phyloP scores from a whole-genome alignment of 2,797 vertebrate genomes.

The Hoplostethus atlanticus region DNA sequence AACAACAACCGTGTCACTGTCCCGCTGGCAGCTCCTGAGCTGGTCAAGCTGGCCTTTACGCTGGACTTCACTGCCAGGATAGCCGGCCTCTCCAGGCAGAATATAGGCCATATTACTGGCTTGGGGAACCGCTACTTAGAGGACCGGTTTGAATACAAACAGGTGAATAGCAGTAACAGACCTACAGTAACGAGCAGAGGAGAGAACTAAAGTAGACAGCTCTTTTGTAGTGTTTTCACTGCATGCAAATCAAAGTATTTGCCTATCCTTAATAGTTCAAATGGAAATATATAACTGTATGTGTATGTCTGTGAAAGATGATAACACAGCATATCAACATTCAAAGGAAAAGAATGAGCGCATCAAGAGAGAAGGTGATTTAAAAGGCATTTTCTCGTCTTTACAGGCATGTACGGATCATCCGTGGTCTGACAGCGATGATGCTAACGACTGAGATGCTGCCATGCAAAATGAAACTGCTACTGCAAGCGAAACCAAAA shows the following conservation, averaged over 20 bases:
- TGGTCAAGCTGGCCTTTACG: slow-evolving; percentile 88
- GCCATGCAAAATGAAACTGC: neutral
- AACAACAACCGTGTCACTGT: slow-evolving; percentile 30
- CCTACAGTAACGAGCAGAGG: too few species aligned
- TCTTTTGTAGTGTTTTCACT: too few species aligned
- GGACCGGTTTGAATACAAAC: slow-evolving; percentile 82
- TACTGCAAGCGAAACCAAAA: neutral
- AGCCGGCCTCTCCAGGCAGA: slow-evolving; percentile 83
- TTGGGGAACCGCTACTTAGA: slow-evolving; percentile 86
- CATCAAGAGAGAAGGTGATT: neutral
- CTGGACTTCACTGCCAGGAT: slow-evolving; percentile 88
- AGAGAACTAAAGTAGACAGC: too few species aligned
- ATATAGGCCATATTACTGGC: slow-evolving; percentile 87
- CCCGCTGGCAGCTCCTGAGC: slow-evolving; percentile 66
- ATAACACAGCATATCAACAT: neutral
- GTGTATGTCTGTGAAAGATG: neutral
- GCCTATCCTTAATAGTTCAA: too few species aligned
- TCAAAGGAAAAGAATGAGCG: neutral
- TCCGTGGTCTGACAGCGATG: slow-evolving; percentile 63
- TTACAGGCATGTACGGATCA: slow-evolving; percentile 70
- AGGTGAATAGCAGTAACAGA: slow-evolving; percentile 55
- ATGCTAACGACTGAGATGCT: slow-evolving; percentile 35
- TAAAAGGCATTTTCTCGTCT: slow-evolving; percentile 16
- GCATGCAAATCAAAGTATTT: too few species aligned
- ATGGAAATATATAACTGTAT: too few species aligned